Evolutionary conservation across 30 jellyfish, hydroid and myxozoan genomes (phyloP).

Genomic region (Turritopsis rubra): DNA sequence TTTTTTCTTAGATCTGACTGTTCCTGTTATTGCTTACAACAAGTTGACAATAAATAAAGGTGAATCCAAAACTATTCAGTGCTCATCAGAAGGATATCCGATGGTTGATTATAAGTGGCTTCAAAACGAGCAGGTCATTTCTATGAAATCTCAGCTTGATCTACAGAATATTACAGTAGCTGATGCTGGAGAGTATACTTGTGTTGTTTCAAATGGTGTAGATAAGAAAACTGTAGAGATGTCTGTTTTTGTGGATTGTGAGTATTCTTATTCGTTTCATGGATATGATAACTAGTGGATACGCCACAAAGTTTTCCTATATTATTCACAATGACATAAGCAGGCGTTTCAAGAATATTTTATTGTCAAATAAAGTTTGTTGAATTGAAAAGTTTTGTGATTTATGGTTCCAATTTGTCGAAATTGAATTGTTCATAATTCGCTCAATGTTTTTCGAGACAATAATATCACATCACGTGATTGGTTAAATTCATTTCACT

Average conservation of each 20-base stretch:
- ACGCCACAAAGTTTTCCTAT: no score
- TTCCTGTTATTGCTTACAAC: not conserved
- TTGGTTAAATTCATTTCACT: no score
- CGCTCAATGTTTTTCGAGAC: no score
- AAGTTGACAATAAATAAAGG: conserved; percentile 2
- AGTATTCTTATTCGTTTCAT: not conserved
- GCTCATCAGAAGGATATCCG: not conserved
- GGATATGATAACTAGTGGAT: not conserved
- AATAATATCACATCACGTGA: no score
- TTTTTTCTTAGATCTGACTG: not conserved
- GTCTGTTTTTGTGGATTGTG: not conserved
- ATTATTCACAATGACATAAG: no score
- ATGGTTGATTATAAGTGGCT: not conserved
- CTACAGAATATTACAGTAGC: not conserved
- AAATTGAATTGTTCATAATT: no score
- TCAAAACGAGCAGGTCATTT: not conserved
- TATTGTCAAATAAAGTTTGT: no score
- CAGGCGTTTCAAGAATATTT: no score
- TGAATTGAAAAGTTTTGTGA: no score
- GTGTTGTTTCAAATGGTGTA: not conserved
- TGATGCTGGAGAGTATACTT: conserved; percentile 1
- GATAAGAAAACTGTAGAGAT: conserved; percentile 7
- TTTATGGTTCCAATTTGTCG: no score
- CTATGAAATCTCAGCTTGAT: not conserved
- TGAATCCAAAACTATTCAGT: not conserved